Evolutionary conservation across 2,888 invertebrate species (phyloP).

Genomic region (Clitarchus hookeri): DNA sequence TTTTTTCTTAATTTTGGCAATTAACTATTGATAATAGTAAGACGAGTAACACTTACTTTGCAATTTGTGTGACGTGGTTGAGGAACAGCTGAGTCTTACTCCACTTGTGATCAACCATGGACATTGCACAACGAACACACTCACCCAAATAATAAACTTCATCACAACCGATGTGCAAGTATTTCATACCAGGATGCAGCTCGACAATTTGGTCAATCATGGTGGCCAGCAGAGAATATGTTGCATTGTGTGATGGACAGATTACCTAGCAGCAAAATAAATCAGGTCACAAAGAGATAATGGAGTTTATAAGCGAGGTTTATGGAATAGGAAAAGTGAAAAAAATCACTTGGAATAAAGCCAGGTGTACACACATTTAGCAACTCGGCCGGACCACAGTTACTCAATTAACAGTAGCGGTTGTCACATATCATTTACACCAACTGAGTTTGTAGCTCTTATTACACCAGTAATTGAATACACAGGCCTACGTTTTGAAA

Average conservation of each 20-base stretch:
- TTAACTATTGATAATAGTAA: too few species aligned
- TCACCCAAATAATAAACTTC: slow-evolving; percentile 77
- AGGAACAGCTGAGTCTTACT: slow-evolving; percentile 64
- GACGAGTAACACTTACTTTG: slow-evolving; percentile 48
- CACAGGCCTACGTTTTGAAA: too few species aligned
- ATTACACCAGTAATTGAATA: too few species aligned
- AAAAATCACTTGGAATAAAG: too few species aligned
- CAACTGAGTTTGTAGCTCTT: too few species aligned
- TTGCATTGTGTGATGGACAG: slow-evolving; percentile 69
- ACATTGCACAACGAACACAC: slow-evolving; percentile 60
- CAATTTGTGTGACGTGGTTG: slow-evolving; percentile 63
- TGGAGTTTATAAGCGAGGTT: too few species aligned
- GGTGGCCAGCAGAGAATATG: slow-evolving; percentile 61
- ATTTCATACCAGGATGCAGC: slow-evolving; percentile 59
- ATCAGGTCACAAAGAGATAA: neutral
- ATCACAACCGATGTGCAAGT: slow-evolving; percentile 80
- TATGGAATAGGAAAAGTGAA: too few species aligned
- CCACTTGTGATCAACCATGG: slow-evolving; percentile 50
- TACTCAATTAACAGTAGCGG: too few species aligned
- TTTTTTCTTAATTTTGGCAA: too few species aligned
- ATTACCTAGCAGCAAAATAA: slow-evolving; percentile 58
- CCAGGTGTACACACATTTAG: too few species aligned
- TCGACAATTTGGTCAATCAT: slow-evolving; percentile 74
- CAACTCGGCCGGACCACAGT: too few species aligned
- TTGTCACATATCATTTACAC: too few species aligned